Conservation (phyloP, 2,888 invertebrate species). For the Drosophila mimica region DNA sequence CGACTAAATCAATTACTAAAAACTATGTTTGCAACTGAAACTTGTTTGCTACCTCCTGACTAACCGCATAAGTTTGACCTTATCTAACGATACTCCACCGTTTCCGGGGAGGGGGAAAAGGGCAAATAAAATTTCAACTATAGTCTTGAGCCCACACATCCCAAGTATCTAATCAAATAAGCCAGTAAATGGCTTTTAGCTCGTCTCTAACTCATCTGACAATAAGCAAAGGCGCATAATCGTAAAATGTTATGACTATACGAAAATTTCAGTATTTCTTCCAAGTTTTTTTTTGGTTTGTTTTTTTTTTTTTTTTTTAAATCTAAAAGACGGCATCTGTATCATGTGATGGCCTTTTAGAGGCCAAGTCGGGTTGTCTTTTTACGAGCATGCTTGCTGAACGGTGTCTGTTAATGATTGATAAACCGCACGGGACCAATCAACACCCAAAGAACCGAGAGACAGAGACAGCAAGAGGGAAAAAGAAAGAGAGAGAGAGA, state of each 20-base stretch:
- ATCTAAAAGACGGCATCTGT: slow-evolving; percentile 67
- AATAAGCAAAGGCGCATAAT: slow-evolving; percentile 27
- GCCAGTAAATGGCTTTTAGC: slow-evolving; percentile 53
- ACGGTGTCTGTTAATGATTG: slow-evolving; percentile 74
- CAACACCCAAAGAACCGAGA: slow-evolving; percentile 55
- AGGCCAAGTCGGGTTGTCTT: slow-evolving; percentile 61
- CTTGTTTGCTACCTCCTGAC: not conserved
- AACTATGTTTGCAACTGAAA: not conserved
- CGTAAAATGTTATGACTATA: slow-evolving; percentile 59
- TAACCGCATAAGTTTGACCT: not conserved
- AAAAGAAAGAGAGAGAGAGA: not conserved
- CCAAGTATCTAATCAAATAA: slow-evolving; percentile 63
- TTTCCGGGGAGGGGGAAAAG: not conserved
- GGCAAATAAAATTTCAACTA: not conserved
- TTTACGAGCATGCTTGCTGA: slow-evolving; percentile 51
- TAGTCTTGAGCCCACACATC: not conserved
- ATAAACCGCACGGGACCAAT: slow-evolving; percentile 80
- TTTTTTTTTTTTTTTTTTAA: slow-evolving; percentile 54
- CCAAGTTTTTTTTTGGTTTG: not conserved
- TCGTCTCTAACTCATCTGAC: slow-evolving; percentile 52
- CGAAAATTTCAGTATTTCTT: slow-evolving; percentile 42
- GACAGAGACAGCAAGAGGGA: not conserved
- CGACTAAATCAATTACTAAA: not conserved
- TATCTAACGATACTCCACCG: not conserved
- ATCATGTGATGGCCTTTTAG: slow-evolving; percentile 75